Conservation (phyloP, 2,888 invertebrate genomes). For the Zhengitettix transpicula region DNA sequence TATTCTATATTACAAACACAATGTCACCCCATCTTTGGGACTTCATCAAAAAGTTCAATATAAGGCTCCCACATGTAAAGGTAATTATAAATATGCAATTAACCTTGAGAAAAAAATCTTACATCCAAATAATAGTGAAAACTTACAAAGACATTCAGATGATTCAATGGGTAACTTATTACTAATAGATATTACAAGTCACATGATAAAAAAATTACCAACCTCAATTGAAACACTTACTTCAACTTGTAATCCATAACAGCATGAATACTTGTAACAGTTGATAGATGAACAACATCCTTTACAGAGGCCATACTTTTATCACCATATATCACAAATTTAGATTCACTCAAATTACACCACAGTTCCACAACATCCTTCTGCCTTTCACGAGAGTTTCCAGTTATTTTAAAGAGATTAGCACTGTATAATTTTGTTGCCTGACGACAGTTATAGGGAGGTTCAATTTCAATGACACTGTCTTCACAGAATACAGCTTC, state of each 20-base stretch:
- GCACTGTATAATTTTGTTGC: conserved; percentile 31
- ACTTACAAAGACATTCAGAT: no score
- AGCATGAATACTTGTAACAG: conserved; percentile 45
- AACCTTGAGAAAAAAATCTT: no score
- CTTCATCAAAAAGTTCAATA: no score
- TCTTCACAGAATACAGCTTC: no score
- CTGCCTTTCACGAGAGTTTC: conserved; percentile 29
- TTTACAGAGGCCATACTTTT: conserved; percentile 48
- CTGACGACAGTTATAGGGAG: not conserved
- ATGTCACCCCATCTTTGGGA: no score
- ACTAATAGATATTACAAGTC: no score
- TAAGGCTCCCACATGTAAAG: no score
- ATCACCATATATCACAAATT: conserved; percentile 56
- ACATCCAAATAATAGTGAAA: no score
- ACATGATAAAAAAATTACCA: not conserved
- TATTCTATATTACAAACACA: no score
- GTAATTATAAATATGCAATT: no score
- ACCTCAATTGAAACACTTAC: conserved; percentile 20
- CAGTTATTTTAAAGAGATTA: conserved; percentile 33
- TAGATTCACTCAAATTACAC: conserved; percentile 53
- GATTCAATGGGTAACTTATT: no score
- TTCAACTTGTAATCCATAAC: conserved; percentile 34
- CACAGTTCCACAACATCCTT: conserved; percentile 60
- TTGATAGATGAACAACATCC: conserved; percentile 51
- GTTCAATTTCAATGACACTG: not conserved